Conservation (phyloP, 2,797 vertebrate genomes). For the Poecilia picta region DNA sequence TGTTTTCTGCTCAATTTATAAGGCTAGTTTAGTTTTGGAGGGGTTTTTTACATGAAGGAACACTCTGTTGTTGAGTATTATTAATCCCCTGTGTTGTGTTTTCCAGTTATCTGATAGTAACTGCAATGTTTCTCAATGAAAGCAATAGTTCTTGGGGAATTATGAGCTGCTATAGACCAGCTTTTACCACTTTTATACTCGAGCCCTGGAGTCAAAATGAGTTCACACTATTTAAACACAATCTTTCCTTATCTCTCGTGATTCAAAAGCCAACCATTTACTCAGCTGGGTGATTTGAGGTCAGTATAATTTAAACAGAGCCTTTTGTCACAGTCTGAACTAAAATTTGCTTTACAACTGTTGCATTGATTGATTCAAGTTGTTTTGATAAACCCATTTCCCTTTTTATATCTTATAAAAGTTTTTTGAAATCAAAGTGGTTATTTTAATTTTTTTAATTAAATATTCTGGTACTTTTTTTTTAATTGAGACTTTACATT, state of each 20-base stretch:
- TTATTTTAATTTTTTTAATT: background rate
- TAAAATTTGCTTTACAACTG: background rate
- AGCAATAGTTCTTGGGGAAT: background rate
- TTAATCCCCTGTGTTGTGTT: too few relatives aligned
- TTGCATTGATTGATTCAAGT: background rate
- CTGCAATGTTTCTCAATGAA: background rate
- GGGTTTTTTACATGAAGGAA: background rate
- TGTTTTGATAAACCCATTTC: background rate
- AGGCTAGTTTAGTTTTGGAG: background rate
- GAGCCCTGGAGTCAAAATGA: background rate
- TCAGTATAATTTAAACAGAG: constrained; percentile 1
- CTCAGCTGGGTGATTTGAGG: background rate
- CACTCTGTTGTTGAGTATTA: background rate
- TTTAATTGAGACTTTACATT: background rate
- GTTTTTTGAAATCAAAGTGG: background rate
- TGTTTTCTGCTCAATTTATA: background rate
- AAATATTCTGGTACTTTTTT: background rate
- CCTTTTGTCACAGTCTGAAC: background rate
- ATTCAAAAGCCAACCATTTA: background rate
- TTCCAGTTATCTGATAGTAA: background rate
- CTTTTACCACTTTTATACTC: background rate
- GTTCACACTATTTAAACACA: background rate
- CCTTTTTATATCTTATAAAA: background rate
- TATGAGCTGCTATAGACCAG: background rate
- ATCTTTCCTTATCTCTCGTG: background rate